Evolutionary conservation across 2,113 vertebrate genomes (phyloP), one percentile per base, ranked within the genome.

Genomic region (Fulmarus glacialis): DNA sequence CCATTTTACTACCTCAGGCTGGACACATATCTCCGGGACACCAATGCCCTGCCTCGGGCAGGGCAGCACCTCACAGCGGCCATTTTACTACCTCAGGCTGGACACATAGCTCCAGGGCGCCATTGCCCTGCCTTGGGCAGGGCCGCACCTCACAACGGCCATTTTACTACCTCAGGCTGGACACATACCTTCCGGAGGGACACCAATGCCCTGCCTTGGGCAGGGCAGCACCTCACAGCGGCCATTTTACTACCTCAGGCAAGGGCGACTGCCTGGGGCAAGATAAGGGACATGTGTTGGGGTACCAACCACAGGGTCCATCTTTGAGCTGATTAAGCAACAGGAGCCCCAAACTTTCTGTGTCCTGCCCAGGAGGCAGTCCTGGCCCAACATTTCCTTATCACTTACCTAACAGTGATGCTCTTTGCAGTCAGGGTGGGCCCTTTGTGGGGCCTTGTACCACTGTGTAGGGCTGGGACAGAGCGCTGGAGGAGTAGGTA

Each of bases 211-310:
- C 38, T 40, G 38, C 38, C 38, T 40, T 12, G 40, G 40, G 40
- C 43, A 36, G 29, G 22, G 38, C 64, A 47, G 38, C 36, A 23
- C 30, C 11, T 38, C 86, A 14, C 52, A 19, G 59, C 22, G 11
- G 60, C 53, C 36, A 8, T 14, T 73, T 30, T 30, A 11, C 48
- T 20, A 3, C 14, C 26, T 34, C 34, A 11, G 7, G 11, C 30
- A 43, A 59, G 53, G 22, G 36, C 1, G 1, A 6, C 10, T 47
- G 78, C 47, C 20, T 63, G 1, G 2, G 32, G 13, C 26, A 43
- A 30, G 22, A 19, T 21, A 5, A 92, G 36, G 34, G 27, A 21
- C 3, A 4, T 0, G 0, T 11, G 10, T 5, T 36, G 34, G 19
- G 7, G 3, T 38, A n/a, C 24, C 27, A 75, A 29, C n/a, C 12